Evolutionary conservation across 2,888 invertebrate species (phyloP).

Genomic region (Diachrysia chrysitis): DNA sequence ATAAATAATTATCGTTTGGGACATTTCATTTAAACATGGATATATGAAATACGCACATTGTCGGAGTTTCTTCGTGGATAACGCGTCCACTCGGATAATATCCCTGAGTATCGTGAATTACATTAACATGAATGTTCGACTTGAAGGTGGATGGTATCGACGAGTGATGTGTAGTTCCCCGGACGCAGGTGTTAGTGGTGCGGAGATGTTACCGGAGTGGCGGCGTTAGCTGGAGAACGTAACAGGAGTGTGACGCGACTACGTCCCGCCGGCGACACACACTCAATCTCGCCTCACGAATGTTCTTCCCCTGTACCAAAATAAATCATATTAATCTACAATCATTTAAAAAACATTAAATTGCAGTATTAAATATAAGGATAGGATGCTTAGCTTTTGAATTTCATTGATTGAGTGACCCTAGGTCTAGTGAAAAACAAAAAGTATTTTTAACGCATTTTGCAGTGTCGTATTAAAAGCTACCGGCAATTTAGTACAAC

Average conservation of each 20-base stretch:
- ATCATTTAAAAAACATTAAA: no score
- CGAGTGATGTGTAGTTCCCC: slow-evolving; percentile 43
- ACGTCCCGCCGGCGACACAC: slow-evolving; percentile 81
- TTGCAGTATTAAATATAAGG: no score
- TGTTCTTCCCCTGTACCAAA: slow-evolving; percentile 92
- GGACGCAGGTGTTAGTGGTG: slow-evolving; percentile 17
- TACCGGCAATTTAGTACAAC: no score
- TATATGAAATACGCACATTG: slow-evolving; percentile 83
- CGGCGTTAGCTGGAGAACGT: slow-evolving; percentile 44
- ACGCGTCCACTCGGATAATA: slow-evolving; percentile 69
- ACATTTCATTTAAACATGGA: slow-evolving; percentile 63
- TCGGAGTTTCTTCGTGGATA: slow-evolving; percentile 61
- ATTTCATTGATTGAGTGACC: neutral
- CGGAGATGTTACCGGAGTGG: slow-evolving; percentile 58
- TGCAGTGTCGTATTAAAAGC: no score
- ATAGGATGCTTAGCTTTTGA: neutral
- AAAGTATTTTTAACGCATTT: no score
- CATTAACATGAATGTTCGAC: slow-evolving; percentile 36
- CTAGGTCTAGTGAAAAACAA: no score
- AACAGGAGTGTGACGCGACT: slow-evolving; percentile 64
- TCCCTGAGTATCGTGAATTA: slow-evolving; percentile 49
- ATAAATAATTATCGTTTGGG: slow-evolving; percentile 66
- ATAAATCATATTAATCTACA: neutral
- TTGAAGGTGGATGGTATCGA: slow-evolving; percentile 44
- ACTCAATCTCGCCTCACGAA: slow-evolving; percentile 95